Evolutionary conservation across 2,113 vertebrate genomes (phyloP).

Genomic region (Gavia stellata): DNA sequence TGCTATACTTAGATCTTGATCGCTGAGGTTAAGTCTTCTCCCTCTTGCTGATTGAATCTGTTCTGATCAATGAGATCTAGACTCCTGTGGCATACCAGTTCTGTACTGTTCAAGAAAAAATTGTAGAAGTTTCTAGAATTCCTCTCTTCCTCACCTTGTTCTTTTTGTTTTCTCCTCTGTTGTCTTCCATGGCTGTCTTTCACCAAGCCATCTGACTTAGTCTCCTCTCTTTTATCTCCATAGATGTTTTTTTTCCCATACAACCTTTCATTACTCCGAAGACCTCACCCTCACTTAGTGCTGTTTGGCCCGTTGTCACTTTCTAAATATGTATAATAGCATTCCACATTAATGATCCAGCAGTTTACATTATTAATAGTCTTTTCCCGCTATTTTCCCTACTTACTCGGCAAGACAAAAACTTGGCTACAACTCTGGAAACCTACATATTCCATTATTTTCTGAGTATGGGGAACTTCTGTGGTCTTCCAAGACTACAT

Average conservation of each 20-base stretch:
- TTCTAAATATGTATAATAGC: neutral
- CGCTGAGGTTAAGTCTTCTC: neutral
- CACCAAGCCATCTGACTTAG: neutral
- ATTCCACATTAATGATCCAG: neutral
- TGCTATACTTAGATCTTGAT: neutral
- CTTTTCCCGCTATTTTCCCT: neutral
- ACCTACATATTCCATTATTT: neutral
- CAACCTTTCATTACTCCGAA: neutral
- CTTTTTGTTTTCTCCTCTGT: neutral
- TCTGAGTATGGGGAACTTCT: neutral
- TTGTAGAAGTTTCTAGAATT: neutral
- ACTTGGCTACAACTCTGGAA: neutral
- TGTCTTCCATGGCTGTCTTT: neutral
- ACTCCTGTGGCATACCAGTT: neutral
- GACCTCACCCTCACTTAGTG: neutral
- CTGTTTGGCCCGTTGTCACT: neutral
- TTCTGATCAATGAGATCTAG: neutral
- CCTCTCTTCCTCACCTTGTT: neutral
- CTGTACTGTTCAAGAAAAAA: neutral
- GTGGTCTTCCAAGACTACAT: neutral
- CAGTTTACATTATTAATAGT: neutral
- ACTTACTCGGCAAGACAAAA: neutral
- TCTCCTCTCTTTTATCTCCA: neutral
- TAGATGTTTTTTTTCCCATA: neutral
- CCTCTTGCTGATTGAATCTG: neutral